Evolutionary conservation across 2,797 vertebrate species (phyloP).

Genomic region (Anolis apletophallus): DNA sequence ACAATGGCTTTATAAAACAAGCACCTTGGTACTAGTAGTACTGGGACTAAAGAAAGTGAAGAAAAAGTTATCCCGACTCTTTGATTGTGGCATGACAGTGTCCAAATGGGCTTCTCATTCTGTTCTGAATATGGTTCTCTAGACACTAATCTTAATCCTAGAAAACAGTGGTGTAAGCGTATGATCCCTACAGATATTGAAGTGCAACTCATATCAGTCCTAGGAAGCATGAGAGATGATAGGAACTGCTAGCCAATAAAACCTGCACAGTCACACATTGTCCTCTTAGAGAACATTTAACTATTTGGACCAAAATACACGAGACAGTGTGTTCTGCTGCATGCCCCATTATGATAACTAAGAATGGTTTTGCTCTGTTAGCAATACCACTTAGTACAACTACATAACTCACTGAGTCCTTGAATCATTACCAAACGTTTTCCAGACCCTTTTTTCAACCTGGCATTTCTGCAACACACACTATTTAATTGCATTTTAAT

Average conservation of each 20-base stretch:
- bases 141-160: neutral
- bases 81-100: neutral
- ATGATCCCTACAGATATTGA: no score
- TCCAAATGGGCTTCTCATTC: no score
- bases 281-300: neutral
- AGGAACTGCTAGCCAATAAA: neutral
- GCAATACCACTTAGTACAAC: neutral
- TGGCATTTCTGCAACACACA: slow-evolving; percentile 2
- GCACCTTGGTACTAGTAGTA: neutral
- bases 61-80: neutral
- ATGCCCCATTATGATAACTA: neutral
- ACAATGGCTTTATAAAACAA: no score
- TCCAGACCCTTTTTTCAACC: slow-evolving; percentile 2
- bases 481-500: slow-evolving; percentile 31
- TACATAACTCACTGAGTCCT: neutral
- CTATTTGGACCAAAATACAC: neutral
- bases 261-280: neutral
- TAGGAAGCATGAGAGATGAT: neutral
- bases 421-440: neutral
- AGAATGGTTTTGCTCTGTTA: neutral
- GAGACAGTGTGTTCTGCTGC: neutral
- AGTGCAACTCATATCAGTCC: neutral
- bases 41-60: neutral
- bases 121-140: neutral
- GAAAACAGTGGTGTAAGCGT: neutral